Percentiles rank a stretch among this genome's conserved stretches.
Evolutionary conservation across 2,888 invertebrate species (phyloP).

Genomic region (Ditula angustiorana): DNA sequence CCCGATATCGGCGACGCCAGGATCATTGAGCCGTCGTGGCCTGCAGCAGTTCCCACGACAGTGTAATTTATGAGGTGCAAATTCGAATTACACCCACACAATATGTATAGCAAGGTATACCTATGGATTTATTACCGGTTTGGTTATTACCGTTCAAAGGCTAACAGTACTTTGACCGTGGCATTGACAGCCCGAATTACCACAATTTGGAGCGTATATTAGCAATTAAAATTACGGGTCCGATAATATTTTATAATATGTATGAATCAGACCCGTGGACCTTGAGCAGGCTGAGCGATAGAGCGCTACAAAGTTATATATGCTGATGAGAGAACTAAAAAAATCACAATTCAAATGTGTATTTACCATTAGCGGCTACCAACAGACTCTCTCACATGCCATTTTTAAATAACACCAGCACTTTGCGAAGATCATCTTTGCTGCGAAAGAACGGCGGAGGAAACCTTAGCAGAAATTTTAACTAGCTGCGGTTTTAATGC

Average conservation of each 20-base stretch:
- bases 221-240: conserved; percentile 41
- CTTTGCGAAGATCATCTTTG: too few species aligned
- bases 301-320: background rate
- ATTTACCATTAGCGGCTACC: too few species aligned
- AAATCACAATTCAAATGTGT: too few species aligned
- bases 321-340: too few species aligned
- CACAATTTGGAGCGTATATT: conserved; percentile 47
- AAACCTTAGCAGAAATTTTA: too few species aligned
- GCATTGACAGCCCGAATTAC: conserved; percentile 46
- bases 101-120: conserved; percentile 9
- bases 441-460: too few species aligned
- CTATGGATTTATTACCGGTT: conserved; percentile 11
- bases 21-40: background rate
- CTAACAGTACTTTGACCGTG: conserved; percentile 44
- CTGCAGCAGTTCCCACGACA: conserved; percentile 33
- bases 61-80: conserved; percentile 27
- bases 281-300: conserved; percentile 13
- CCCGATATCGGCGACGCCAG: conserved; percentile 17
- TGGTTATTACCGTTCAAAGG: conserved; percentile 27
- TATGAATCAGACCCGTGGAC: conserved; percentile 35
- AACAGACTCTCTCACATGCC: too few species aligned
- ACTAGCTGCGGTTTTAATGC: too few species aligned
- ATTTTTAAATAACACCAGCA: too few species aligned
- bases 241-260: conserved; percentile 30
- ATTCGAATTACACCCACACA: conserved; percentile 18